A percentile compares a stretch with the other conserved stretches of the same genome.
Conservation (phyloP, 1,140 invertebrate species). For the Drosophila funebris region DNA sequence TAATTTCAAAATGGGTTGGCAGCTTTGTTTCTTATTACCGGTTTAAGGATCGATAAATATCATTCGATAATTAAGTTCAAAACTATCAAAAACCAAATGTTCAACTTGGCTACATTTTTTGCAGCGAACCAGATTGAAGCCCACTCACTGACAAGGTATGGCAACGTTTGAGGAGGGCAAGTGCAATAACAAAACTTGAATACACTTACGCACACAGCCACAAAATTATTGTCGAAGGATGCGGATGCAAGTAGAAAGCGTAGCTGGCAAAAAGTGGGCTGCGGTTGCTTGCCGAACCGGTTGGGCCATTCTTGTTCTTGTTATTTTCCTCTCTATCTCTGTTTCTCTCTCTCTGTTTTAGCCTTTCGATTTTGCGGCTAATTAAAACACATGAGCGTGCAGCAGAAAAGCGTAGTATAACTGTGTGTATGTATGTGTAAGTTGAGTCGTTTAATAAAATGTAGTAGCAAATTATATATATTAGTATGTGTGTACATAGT, state of each 20-base stretch:
- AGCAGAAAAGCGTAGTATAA: background rate
- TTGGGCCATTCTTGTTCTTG: constrained; percentile 31
- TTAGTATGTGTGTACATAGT: background rate
- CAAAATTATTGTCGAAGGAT: constrained; percentile 34
- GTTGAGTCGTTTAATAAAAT: constrained; percentile 51
- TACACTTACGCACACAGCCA: constrained; percentile 5
- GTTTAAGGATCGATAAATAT: constrained; percentile 1
- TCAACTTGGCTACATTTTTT: constrained; percentile 16
- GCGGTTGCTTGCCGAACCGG: constrained; percentile 36
- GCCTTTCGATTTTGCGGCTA: constrained; percentile 42
- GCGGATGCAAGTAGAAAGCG: constrained; percentile 46
- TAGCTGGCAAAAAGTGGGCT: constrained; percentile 39
- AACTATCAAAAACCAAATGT: constrained; percentile 3
- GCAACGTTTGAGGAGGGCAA: constrained; percentile 7
- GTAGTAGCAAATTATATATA: constrained; percentile 39
- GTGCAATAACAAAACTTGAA: constrained; percentile 26
- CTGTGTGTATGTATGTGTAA: constrained; percentile 10
- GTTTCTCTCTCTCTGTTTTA: constrained; percentile 1
- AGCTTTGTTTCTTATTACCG: background rate
- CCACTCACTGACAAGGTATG: constrained; percentile 6
- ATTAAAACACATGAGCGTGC: constrained; percentile 36
- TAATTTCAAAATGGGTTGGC: background rate
- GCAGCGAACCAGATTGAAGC: constrained; percentile 16
- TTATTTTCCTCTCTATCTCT: background rate
- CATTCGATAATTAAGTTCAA: background rate